phyloP scores from a whole-genome alignment of 2,797 vertebrate species.

The Peromyscus nudipes region DNA sequence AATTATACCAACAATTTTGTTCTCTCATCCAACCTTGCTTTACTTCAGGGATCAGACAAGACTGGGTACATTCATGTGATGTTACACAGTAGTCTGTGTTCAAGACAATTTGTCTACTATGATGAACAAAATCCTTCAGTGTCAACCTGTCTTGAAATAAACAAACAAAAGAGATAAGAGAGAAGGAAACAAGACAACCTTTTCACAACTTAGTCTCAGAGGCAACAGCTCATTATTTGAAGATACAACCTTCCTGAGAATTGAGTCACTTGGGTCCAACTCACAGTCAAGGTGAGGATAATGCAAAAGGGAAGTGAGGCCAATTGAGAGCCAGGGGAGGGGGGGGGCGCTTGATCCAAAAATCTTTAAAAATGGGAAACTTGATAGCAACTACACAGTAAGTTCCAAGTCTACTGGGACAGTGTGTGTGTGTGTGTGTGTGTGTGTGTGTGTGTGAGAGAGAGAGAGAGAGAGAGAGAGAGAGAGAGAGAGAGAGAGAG shows the following conservation, averaged over 20 bases:
- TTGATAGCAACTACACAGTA: not conserved
- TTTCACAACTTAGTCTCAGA: not conserved
- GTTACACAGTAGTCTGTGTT: not conserved
- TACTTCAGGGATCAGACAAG: not conserved
- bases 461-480: no score
- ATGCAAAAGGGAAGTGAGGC: not conserved
- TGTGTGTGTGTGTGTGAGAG: no score
- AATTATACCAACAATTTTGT: not conserved
- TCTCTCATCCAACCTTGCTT: not conserved
- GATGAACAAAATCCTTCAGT: not conserved
- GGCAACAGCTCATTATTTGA: not conserved
- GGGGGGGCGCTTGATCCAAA: not conserved
- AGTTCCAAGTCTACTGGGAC: not conserved
- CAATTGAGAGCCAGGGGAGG: not conserved
- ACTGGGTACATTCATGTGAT: not conserved
- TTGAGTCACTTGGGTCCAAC: not conserved
- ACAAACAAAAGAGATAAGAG: not conserved
- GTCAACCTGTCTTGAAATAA: not conserved
- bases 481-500: no score
- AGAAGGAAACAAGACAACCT: not conserved
- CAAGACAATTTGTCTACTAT: not conserved
- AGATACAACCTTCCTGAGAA: conserved; percentile 27
- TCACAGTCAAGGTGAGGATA: not conserved
- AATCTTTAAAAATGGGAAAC: conserved; percentile 46
- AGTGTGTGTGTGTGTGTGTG: no score